These are phyloP conservation scores for Noctua janthina DNA, from an alignment of 2,888 invertebrate species.

Conservation along the genomic window DNA sequence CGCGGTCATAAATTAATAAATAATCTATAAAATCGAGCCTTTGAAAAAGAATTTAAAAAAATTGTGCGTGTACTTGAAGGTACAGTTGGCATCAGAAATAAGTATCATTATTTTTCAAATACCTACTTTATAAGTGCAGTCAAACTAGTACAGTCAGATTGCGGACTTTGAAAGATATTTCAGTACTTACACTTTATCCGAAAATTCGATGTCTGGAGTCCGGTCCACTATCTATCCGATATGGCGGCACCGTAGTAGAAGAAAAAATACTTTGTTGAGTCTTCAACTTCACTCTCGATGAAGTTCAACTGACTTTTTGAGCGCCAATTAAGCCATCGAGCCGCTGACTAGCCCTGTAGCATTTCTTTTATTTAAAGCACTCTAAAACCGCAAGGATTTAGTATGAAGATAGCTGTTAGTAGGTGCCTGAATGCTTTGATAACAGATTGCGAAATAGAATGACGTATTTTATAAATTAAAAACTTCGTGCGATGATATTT, in stretches of 20 bases:
- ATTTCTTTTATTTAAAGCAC: constrained; percentile 4
- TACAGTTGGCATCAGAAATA: constrained; percentile 9
- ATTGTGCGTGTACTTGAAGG: background rate
- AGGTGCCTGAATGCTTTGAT: constrained; percentile 44
- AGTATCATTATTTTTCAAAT: background rate
- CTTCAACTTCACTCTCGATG: no score
- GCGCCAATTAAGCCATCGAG: background rate
- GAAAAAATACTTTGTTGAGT: background rate
- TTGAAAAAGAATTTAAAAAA: background rate
- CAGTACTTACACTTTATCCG: background rate
- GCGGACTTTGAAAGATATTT: background rate
- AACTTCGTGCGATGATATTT: background rate
- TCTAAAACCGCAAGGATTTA: constrained; percentile 23
- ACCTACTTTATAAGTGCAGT: background rate
- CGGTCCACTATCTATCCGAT: background rate
- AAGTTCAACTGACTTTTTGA: background rate
- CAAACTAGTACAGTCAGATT: background rate
- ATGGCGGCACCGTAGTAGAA: background rate
- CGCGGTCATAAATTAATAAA: background rate
- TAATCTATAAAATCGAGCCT: background rate
- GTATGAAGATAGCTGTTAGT: constrained; percentile 27
- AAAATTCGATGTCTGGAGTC: background rate
- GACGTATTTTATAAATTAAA: background rate
- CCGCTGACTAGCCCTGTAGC: background rate
- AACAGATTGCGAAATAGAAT: constrained; percentile 7